Base-by-base conservation (phyloP, 2,113 vertebrate species). In the Phyllopteryx taeniolatus region DNA sequence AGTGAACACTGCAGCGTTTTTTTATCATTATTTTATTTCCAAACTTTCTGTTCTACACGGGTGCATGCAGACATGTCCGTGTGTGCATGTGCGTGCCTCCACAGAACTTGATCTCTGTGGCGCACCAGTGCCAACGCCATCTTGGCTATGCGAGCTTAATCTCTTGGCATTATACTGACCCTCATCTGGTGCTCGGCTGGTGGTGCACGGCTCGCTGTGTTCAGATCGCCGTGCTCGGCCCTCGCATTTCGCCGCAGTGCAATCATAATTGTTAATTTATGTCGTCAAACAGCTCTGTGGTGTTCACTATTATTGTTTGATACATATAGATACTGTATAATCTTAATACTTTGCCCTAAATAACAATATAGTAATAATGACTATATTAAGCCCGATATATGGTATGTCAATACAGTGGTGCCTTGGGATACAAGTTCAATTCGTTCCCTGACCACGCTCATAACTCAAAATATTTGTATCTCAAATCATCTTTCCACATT, bases 71-170 rank as follows among this genome's bases (percentile, higher is more conserved):
- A 71, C 44, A 17, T 35, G 59, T 61, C 35, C 31, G 59, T 31
- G 59, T 81, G 71, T 82, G 77, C 77, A 67, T 82, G 73, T 83
- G 77, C 77, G 42, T 81, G 79, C 76, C 61, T 79, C 62, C 68
- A 85, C 76, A 82, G 78, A 87, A 79, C 79, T 72, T 79, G 83
- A 87, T 85, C 86, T 82, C 73, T 22, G 67, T 9, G 22, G 67
- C 61, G 80, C 80, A 73, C 76, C 82, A 57, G 68, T 84, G 85
- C 79, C 82, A 87, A 73, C 66, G 31, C 77, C 71, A 78, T 82
- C 71, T 75, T 76, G 82, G 80, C 85, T 35, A 68, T 78, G 84
- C 75, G 73, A 81, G 74, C 79, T 84, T 85, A 84, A 87, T 88
- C 85, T 76, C 39, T 70, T 81, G 75, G 86, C 77, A 78, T 78